Conservation (phyloP, 2,888 invertebrate genomes). For the Ochropacha duplaris region DNA sequence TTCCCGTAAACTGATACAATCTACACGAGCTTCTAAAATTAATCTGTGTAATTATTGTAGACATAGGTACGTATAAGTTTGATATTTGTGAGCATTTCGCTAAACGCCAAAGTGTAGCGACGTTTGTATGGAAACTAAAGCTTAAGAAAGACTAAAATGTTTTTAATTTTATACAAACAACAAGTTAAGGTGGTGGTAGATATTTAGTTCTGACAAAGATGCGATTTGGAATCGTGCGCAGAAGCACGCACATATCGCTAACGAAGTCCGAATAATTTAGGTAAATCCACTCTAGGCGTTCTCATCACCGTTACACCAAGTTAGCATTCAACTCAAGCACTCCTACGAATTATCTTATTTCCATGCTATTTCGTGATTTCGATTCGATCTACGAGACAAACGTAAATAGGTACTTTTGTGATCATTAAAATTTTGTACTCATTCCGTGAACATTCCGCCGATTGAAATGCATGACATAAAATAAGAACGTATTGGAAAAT, state of each 20-base stretch:
- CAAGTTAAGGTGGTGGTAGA: too few relatives aligned
- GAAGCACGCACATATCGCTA: slow-evolving; percentile 56
- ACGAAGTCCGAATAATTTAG: slow-evolving; percentile 76
- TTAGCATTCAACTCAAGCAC: slow-evolving; percentile 63
- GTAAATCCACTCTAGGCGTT: slow-evolving; percentile 70
- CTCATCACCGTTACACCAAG: slow-evolving; percentile 64
- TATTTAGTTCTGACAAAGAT: neutral
- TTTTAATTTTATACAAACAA: neutral
- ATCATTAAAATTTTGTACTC: slow-evolving; percentile 48
- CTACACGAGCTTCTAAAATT: too few relatives aligned
- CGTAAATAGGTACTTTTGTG: slow-evolving; percentile 27
- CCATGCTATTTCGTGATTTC: slow-evolving; percentile 59
- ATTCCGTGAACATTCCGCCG: slow-evolving; percentile 39
- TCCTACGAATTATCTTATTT: slow-evolving; percentile 70
- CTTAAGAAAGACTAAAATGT: too few relatives aligned
- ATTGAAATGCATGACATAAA: slow-evolving; percentile 35
- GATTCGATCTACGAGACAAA: slow-evolving; percentile 48
- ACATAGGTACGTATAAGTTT: too few relatives aligned
- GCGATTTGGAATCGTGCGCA: slow-evolving; percentile 46
- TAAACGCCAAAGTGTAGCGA: too few relatives aligned
- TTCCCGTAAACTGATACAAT: too few relatives aligned
- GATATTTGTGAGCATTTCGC: too few relatives aligned
- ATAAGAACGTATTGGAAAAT: slow-evolving; percentile 36
- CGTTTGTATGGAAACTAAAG: too few relatives aligned
- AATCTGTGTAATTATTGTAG: too few relatives aligned